Conservation (phyloP, 1,140 invertebrate species). For the Pentalonia nigronervosa region DNA sequence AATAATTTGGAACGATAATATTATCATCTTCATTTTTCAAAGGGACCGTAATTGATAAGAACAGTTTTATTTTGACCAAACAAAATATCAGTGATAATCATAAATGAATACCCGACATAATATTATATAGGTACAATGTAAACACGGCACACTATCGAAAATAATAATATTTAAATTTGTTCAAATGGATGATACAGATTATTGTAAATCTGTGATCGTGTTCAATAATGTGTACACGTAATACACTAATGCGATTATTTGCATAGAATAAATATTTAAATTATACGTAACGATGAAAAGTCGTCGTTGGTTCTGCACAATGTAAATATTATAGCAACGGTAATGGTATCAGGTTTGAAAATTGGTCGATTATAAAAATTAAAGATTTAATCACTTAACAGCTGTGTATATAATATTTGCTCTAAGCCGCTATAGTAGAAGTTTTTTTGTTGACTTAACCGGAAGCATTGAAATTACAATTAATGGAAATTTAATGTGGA, state of each 20-base stretch:
- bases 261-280: not conserved
- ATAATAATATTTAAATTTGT: not conserved
- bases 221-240: not conserved
- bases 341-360: not conserved
- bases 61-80: not conserved
- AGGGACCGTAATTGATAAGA: not conserved
- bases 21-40: not conserved
- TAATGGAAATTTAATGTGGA: not conserved
- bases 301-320: not conserved
- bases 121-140: not conserved
- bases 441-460: not conserved
- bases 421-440: not conserved
- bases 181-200: not conserved
- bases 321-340: constrained; percentile 4
- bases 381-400: constrained; percentile 19
- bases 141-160: not conserved
- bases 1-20: not conserved
- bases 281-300: not conserved
- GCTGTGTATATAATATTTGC: not conserved
- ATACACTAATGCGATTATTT: not conserved
- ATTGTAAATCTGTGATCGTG: not conserved
- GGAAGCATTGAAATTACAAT: not conserved
- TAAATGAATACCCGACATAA: not conserved
- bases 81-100: not conserved
- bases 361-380: not conserved